A percentile compares a stretch with the other conserved stretches of the same genome.
Evolutionary conservation across 2,797 vertebrate genomes (phyloP).

Genomic region (Enteromius thamalakanensis): DNA sequence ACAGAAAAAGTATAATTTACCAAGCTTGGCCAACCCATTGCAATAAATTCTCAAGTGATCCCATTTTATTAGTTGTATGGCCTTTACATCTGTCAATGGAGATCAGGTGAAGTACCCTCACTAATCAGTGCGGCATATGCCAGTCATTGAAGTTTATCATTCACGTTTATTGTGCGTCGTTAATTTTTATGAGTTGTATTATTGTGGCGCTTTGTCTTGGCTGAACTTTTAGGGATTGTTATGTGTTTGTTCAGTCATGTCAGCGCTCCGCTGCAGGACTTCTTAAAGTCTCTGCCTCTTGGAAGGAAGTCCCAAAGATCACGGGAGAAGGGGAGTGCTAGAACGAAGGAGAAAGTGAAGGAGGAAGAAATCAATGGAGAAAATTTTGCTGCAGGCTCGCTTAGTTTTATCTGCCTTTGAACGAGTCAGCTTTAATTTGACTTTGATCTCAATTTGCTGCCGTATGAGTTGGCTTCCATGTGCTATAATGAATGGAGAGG

Average conservation of each 20-base stretch:
- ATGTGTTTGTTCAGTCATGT: conserved; percentile 69
- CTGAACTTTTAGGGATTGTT: conserved; percentile 3
- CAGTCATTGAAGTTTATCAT: no score
- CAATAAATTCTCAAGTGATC: neutral
- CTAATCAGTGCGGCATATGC: neutral
- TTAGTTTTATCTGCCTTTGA: conserved; percentile 84
- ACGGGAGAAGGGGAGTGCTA: conserved; percentile 58
- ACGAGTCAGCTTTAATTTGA: conserved; percentile 85
- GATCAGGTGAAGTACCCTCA: neutral
- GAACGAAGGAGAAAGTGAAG: conserved; percentile 57
- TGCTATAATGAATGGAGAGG: conserved; percentile 73
- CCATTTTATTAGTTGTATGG: neutral
- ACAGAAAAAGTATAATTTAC: neutral
- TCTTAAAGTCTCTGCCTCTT: conserved; percentile 38
- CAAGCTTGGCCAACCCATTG: neutral
- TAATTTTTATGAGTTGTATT: conserved; percentile 16
- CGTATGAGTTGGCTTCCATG: conserved; percentile 76
- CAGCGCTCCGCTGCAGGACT: conserved; percentile 32
- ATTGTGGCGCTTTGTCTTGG: neutral
- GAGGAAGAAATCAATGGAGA: conserved; percentile 82
- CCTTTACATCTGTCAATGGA: neutral
- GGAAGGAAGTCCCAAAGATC: conserved; percentile 64
- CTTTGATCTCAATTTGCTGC: conserved; percentile 87
- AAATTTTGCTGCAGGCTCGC: conserved; percentile 81
- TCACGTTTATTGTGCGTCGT: conserved; percentile 1